phyloP scores from a whole-genome alignment of 2,888 invertebrate species.

The Plutella xylostella region DNA sequence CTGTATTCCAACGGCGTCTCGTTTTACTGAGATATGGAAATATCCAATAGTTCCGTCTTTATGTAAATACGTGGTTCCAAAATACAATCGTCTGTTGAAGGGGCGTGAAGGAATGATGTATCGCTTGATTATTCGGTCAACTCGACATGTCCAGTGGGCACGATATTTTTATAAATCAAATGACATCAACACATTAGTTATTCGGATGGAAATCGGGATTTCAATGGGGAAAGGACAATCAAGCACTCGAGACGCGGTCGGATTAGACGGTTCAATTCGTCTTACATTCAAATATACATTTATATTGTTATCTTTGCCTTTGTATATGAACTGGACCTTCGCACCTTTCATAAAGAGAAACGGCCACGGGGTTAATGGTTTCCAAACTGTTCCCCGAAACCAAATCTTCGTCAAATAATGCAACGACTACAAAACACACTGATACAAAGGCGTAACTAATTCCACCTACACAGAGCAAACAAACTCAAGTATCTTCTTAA shows the following conservation, averaged over 20 bases:
- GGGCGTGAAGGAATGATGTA: slow-evolving; percentile 39
- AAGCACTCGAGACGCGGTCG: slow-evolving; percentile 46
- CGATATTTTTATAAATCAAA: slow-evolving; percentile 38
- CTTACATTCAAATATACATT: slow-evolving; percentile 41
- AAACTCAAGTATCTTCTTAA: neutral
- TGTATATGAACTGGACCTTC: slow-evolving; percentile 21
- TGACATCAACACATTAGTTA: slow-evolving; percentile 42
- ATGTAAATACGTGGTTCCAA: slow-evolving; percentile 36
- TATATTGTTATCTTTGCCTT: slow-evolving; percentile 28
- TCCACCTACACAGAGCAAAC: neutral
- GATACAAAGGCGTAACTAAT: neutral
- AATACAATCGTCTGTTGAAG: slow-evolving; percentile 25
- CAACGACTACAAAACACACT: neutral
- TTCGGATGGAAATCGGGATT: slow-evolving; percentile 32
- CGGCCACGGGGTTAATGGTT: slow-evolving; percentile 1
- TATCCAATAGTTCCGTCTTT: slow-evolving; percentile 29
- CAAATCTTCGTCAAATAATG: neutral
- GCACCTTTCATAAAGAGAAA: slow-evolving; percentile 13
- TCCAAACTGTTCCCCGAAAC: neutral
- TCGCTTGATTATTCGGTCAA: slow-evolving; percentile 28
- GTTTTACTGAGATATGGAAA: neutral
- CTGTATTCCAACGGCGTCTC: neutral
- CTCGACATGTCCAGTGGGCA: slow-evolving; percentile 23
- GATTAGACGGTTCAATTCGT: slow-evolving; percentile 51
- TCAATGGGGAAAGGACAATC: slow-evolving; percentile 33